Percentiles rank a stretch among this genome's conserved stretches.
phyloP scores from a whole-genome alignment of 2,888 invertebrate genomes.

The Megaustenia siamemsis region DNA sequence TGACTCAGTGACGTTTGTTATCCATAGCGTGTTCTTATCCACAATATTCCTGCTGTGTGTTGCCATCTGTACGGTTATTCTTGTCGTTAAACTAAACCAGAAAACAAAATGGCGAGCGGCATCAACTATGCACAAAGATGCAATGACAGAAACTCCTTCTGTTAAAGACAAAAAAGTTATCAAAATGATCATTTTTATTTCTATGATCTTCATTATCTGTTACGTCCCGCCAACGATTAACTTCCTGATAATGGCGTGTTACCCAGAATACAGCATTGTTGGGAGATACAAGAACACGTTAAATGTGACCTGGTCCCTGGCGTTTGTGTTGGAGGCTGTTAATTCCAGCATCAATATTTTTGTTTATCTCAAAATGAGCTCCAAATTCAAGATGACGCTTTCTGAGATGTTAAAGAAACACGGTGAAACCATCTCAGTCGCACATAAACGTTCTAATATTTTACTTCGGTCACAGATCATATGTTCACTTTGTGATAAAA shows the following conservation, averaged over 20 bases:
- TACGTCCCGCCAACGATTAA: background rate
- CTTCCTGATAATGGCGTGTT: slow-evolving; percentile 10
- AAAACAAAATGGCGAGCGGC: slow-evolving; percentile 40
- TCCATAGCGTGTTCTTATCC: slow-evolving; percentile 13
- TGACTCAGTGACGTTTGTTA: background rate
- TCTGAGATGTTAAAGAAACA: background rate
- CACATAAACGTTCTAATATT: too few relatives aligned
- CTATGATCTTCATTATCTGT: slow-evolving; percentile 9
- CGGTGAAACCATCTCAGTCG: too few relatives aligned
- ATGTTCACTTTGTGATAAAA: too few relatives aligned
- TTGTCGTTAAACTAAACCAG: background rate
- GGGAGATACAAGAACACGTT: background rate
- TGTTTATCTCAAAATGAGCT: slow-evolving; percentile 29
- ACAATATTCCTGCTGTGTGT: background rate
- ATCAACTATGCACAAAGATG: background rate
- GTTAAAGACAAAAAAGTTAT: slow-evolving; percentile 13
- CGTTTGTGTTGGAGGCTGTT: slow-evolving; percentile 4
- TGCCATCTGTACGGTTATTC: slow-evolving; percentile 14
- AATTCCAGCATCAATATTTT: slow-evolving; percentile 17
- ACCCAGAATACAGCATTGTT: slow-evolving; percentile 17
- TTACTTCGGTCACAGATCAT: too few relatives aligned
- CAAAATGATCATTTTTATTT: slow-evolving; percentile 13
- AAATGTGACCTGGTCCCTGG: background rate
- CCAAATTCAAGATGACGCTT: slow-evolving; percentile 11
- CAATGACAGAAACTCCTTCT: background rate